Percentiles rank a stretch among this genome's conserved stretches.
These are phyloP conservation scores for Sycophila sp. DNA, from an alignment of 1,140 invertebrate genomes.

Conservation along the genomic window DNA sequence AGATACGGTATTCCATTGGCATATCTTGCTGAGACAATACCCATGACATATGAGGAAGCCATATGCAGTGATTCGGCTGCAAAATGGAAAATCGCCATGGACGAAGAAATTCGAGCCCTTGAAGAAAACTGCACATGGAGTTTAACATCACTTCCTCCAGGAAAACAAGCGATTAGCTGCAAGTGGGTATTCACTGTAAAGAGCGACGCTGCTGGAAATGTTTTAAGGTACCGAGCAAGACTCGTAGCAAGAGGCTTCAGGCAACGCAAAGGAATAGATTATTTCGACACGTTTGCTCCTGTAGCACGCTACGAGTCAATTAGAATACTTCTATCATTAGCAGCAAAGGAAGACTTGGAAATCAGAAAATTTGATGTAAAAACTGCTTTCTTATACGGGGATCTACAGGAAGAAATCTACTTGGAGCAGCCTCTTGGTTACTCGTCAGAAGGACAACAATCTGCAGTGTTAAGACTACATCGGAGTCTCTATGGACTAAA, in stretches of 20 bases:
- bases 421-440: slow-evolving; percentile 50
- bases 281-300: not conserved
- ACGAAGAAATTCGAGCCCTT: not conserved
- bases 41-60: not conserved
- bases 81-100: not conserved
- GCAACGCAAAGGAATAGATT: not conserved
- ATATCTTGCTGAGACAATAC: not conserved
- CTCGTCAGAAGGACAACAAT: not conserved
- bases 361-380: slow-evolving; percentile 44
- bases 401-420: slow-evolving; percentile 43
- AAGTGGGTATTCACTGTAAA: not conserved
- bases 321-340: too few species aligned
- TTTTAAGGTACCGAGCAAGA: not conserved
- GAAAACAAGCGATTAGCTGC: not conserved
- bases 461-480: not conserved
- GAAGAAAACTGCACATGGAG: not conserved
- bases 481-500: slow-evolving; percentile 37
- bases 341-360: slow-evolving; percentile 12
- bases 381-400: slow-evolving; percentile 47
- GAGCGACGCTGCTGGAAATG: not conserved
- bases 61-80: not conserved
- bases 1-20: not conserved
- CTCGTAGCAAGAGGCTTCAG: not conserved
- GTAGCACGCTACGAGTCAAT: not conserved
- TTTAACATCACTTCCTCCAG: not conserved